Evolutionary conservation across 1,140 invertebrate genomes (phyloP), one percentile per base, ranked within the genome.

Genomic region (Camponotus vicinus): DNA sequence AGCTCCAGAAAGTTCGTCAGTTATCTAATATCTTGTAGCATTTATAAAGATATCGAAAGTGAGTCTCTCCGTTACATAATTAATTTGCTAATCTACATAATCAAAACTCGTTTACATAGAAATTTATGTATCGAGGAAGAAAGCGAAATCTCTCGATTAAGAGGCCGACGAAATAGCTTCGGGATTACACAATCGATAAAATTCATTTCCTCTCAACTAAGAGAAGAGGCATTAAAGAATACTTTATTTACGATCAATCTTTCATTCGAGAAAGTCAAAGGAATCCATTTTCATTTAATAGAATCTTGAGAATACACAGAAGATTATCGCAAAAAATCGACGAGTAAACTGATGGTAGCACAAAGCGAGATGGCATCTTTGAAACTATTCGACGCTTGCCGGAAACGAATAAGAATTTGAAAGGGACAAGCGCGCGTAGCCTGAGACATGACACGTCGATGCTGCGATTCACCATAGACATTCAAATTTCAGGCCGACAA

Each of bases 261-360:
- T 75, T 83, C 55, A 57, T 21, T 57, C 37, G 15, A 15, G 13
- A 18, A 7, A 21, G 69, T 80, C 77, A 80, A 80, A 70, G 57
- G 78, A 55, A 40, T 63, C 34, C 3, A n/a, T 63, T 18, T 15
- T 27, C 27, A 13, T 42, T 61, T 52, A 52, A 42, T 21, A 13
- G 18, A 52, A 66, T 18, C 13, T 21, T 42, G 15, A 18, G 32
- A 15, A 11, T 5, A 32, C 7, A 45, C 11, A 15, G 27, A 27
- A 75, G 34, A 32, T 13, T 18, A 37, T 32, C 32, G 32, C n/a
- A 32, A 84, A 76, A 13, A 49, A 84, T 49, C 4, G 45, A 55
- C 49, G 15, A 55, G 11, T n/a, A 27, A 55, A 21, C 6, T 32
- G 18, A 37, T 18, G 6, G 6, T 40, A 40, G 7, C 37, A 15